A percentile compares a stretch with the other conserved stretches of the same genome.
These are phyloP conservation scores for Trachythela sp. DNA, from an alignment of 64 coral and sea anemone genomes.

Conservation along the genomic window DNA sequence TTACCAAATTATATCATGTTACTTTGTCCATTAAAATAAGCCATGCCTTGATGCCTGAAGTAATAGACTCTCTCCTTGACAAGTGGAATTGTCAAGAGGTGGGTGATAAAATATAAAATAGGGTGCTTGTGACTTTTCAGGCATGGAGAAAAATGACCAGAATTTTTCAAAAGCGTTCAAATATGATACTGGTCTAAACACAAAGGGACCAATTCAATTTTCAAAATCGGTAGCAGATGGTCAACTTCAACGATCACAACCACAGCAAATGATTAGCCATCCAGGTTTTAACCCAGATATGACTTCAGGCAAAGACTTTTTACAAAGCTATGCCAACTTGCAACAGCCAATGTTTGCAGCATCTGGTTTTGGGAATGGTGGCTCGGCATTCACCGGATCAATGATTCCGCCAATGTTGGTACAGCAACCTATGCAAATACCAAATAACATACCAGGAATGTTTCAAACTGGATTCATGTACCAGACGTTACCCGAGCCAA, in stretches of 20 bases:
- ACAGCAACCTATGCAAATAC: neutral
- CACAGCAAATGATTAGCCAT: neutral
- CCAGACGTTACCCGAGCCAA: neutral
- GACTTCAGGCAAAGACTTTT: neutral
- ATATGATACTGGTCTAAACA: neutral
- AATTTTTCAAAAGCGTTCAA: neutral
- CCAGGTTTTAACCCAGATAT: neutral
- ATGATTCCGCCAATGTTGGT: constrained; percentile 14
- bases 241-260: neutral
- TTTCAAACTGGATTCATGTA: constrained; percentile 16
- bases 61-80: too few species aligned
- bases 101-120: too few species aligned
- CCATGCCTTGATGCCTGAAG: too few species aligned
- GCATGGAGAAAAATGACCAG: neutral
- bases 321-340: neutral
- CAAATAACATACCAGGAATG: neutral
- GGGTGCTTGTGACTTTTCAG: too few species aligned
- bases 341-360: neutral
- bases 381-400: neutral
- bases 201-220: neutral
- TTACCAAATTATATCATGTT: too few species aligned
- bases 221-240: too few species aligned
- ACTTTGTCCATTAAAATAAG: too few species aligned
- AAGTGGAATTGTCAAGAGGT: too few species aligned
- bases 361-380: neutral